A percentile compares a stretch with the other conserved stretches of the same genome.
Evolutionary conservation across 1,140 invertebrate species (phyloP).

Genomic region (Drosophila rhopaloa): DNA sequence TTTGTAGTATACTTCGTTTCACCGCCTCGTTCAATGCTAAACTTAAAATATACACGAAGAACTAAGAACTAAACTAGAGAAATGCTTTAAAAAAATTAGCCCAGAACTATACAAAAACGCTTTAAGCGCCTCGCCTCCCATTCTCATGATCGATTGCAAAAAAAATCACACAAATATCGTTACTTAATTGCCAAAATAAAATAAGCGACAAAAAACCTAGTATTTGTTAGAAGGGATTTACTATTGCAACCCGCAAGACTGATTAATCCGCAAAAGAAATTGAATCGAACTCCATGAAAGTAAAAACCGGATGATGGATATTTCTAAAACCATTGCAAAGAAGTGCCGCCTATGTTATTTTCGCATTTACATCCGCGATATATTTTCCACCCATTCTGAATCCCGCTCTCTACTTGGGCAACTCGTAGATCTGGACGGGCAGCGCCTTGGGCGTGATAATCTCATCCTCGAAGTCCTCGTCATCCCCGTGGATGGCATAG

Average conservation of each 20-base stretch:
- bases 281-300: background rate
- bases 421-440: constrained; percentile 82
- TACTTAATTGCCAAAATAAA: constrained; percentile 12
- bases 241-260: background rate
- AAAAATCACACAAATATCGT: constrained; percentile 29
- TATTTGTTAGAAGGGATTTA: background rate
- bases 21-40: constrained; percentile 74
- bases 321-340: background rate
- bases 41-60: constrained; percentile 72
- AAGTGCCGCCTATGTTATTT: constrained; percentile 21
- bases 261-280: background rate
- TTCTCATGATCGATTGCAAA: constrained; percentile 29
- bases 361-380: constrained; percentile 21
- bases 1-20: constrained; percentile 73
- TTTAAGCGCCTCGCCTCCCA: constrained; percentile 57
- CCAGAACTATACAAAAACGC: constrained; percentile 79
- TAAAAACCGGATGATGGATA: background rate
- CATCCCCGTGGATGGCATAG: constrained; percentile 78
- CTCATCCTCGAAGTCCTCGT: constrained; percentile 84
- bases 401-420: constrained; percentile 70
- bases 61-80: constrained; percentile 73
- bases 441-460: constrained; percentile 84
- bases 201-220: constrained; percentile 3
- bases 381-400: constrained; percentile 9
- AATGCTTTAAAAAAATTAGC: constrained; percentile 71